These are phyloP conservation scores for Heterodera filipjevi DNA, from an alignment of 2,888 invertebrate species.

Conservation along the genomic window DNA sequence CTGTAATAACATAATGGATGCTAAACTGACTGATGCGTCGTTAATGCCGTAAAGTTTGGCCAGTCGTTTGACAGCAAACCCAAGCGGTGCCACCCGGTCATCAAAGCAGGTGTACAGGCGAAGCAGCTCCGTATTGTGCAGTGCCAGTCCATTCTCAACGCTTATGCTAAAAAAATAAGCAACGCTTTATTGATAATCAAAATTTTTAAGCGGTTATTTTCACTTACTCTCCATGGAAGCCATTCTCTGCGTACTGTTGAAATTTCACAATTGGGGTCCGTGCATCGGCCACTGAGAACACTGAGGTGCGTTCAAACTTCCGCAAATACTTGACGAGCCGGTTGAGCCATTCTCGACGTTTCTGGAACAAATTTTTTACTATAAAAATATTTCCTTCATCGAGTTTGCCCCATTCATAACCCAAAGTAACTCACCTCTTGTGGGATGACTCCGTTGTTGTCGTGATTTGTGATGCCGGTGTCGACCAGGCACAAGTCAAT, in stretches of 20 bases:
- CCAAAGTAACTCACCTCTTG: no score
- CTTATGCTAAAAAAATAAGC: no score
- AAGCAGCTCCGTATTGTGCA: constrained; percentile 70
- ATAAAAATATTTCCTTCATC: no score
- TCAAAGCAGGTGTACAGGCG: constrained; percentile 69
- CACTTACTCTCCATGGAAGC: constrained; percentile 69
- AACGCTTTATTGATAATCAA: no score
- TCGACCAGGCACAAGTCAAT: constrained; percentile 17
- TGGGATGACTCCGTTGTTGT: no score
- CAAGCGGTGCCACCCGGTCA: constrained; percentile 68
- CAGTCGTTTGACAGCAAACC: no score
- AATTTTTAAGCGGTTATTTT: no score
- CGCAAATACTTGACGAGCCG: neutral
- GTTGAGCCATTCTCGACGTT: neutral
- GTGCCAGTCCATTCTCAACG: constrained; percentile 71
- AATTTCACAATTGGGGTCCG: constrained; percentile 74
- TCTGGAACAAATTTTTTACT: neutral
- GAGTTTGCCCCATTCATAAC: no score
- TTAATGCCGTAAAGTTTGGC: no score
- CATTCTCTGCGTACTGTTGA: constrained; percentile 65
- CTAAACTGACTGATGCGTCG: constrained; percentile 69
- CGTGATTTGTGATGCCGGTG: no score
- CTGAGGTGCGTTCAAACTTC: neutral
- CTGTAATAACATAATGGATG: no score
- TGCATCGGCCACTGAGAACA: constrained; percentile 61